Percentiles rank a stretch among this genome's conserved stretches.
Evolutionary conservation across 2,113 vertebrate genomes (phyloP).

Genomic region (Fulica atra): DNA sequence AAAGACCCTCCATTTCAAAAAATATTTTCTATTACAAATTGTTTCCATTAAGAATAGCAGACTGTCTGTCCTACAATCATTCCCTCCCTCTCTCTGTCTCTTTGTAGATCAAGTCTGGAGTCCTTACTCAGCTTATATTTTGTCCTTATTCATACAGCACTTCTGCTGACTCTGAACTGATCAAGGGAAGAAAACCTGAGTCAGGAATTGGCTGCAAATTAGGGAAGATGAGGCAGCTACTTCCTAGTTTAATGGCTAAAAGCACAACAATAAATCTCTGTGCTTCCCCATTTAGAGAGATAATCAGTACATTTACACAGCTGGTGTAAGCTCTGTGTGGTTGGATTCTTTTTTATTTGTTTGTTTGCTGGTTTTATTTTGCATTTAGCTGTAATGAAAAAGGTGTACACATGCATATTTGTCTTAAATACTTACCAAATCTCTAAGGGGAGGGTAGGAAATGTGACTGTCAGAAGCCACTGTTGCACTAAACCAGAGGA

Average conservation of each 20-base stretch:
- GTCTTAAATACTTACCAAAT: not conserved
- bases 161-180: slow-evolving; percentile 54
- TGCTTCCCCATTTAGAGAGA: slow-evolving; percentile 14
- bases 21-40: not conserved
- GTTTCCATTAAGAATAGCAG: not conserved
- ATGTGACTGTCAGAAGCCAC: not conserved
- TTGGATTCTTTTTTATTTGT: not conserved
- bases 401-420: not conserved
- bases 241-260: slow-evolving; percentile 52
- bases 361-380: not conserved
- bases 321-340: not conserved
- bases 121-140: slow-evolving; percentile 39
- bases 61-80: not conserved
- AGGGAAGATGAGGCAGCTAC: slow-evolving; percentile 56
- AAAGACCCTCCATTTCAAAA: not conserved
- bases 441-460: not conserved
- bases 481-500: not conserved
- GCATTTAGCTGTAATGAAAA: slow-evolving; percentile 22
- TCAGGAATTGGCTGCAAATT: slow-evolving; percentile 63
- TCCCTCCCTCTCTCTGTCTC: not conserved
- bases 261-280: slow-evolving; percentile 49
- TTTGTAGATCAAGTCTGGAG: not conserved
- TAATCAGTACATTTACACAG: slow-evolving; percentile 56
- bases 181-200: slow-evolving; percentile 44
- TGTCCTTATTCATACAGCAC: not conserved